A percentile compares a stretch with the other conserved stretches of the same genome.
phyloP scores from a whole-genome alignment of 2,797 vertebrate species.

The Scyliorhinus canicula region DNA sequence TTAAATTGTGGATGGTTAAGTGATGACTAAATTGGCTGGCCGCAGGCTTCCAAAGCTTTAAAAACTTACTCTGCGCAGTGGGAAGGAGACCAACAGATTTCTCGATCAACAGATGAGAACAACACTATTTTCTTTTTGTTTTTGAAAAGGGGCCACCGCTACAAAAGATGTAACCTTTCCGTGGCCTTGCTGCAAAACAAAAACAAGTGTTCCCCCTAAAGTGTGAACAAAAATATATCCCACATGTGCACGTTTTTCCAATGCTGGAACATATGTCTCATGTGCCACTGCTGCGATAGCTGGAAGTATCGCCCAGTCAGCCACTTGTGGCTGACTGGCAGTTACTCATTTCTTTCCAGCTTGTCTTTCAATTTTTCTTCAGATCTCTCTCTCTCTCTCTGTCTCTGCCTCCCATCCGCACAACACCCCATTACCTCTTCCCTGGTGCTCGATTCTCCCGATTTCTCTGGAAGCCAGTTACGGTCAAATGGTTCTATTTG shows the following conservation, averaged over 20 bases:
- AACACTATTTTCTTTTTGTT: neutral
- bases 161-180: neutral
- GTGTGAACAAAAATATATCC: neutral
- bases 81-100: neutral
- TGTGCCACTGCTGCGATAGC: neutral
- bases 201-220: neutral
- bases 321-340: neutral
- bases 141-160: neutral
- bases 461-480: neutral
- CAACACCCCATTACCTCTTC: neutral
- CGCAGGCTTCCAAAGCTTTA: constrained; percentile 10
- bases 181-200: constrained; percentile 10
- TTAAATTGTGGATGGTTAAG: neutral
- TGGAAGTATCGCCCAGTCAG: neutral
- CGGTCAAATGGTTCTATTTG: too few relatives aligned
- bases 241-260: neutral
- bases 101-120: neutral
- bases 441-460: neutral
- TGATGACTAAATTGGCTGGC: neutral
- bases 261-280: neutral
- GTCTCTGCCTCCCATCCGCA: too few relatives aligned
- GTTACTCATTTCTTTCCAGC: neutral
- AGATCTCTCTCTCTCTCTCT: neutral
- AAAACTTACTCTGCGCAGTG: neutral
- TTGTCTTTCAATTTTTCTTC: neutral